Evolutionary conservation across 2,888 invertebrate species (phyloP), one percentile per base, ranked within the genome.

Genomic region (Neoscelio sp.): DNA sequence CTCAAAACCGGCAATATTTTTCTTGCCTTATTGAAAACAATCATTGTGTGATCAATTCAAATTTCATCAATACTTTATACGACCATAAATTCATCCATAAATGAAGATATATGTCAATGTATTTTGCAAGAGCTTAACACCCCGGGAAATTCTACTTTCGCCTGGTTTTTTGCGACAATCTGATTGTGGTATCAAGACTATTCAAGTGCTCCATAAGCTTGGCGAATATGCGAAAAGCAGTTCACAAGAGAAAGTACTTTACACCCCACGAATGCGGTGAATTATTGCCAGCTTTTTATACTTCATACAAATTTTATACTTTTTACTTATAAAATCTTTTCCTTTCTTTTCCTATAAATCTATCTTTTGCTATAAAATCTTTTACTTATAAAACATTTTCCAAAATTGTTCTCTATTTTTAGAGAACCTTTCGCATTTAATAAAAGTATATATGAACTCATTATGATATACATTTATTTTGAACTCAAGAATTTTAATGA

Each of bases 161-260:
- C n/a, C 7, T n/a, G 8, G 42, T 23, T 13, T 28, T 23, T 30
- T 17, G 17, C 23, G 30, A 50, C 50, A 50, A 50, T 50, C 50
- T 30, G 50, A 50, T 28, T 30, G 30, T 8, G 15, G 15, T 17
- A 30, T 50, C 50, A 23, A 23, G 28, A 50, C 17, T 12, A 28
- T 50, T 50, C 50, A 30, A 15, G 26, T 12, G 1, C 15, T 15
- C 17, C 28, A 50, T 30, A 50, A 50, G 26, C 28, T 15, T 15
- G 4, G 13, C 50, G 50, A 17, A 30, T 50, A 15, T 17, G 17
- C 15, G 50, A 30, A 30, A 50, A 30, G 50, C 15, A 50, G 23
- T 50, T 50, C 30, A n/a, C 30, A 17, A 4, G 30, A 33, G 13
- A 50, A 50, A 50, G 50, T 50, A 23, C 30, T 30, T 50, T 50